These are phyloP conservation scores for Neosilurus mollespiculum DNA, from an alignment of 2,797 vertebrate genomes.

Conservation along the genomic window DNA sequence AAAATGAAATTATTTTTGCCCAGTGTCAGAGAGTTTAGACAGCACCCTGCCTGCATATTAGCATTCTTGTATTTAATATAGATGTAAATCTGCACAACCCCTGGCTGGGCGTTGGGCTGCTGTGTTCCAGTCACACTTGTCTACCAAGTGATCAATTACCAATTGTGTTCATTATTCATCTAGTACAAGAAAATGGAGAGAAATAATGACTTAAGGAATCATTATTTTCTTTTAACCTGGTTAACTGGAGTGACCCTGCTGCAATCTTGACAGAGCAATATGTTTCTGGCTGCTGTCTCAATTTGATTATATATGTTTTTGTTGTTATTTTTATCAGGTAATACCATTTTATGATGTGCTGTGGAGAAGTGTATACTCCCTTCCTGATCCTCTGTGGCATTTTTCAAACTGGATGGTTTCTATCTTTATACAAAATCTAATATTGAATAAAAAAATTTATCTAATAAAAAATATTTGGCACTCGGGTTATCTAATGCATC, in stretches of 20 bases:
- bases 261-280: slow-evolving; percentile 37
- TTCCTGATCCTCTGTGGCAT: slow-evolving; percentile 11
- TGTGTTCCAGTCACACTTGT: slow-evolving; percentile 42
- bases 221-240: slow-evolving; percentile 49
- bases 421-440: slow-evolving; percentile 3
- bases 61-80: slow-evolving; percentile 57
- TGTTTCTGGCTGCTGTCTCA: slow-evolving; percentile 32
- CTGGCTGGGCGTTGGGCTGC: slow-evolving; percentile 33
- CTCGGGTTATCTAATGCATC: not conserved
- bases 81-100: slow-evolving; percentile 53
- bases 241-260: slow-evolving; percentile 55
- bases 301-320: slow-evolving; percentile 31
- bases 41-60: slow-evolving; percentile 51
- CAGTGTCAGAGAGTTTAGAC: slow-evolving; percentile 49
- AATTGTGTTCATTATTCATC: slow-evolving; percentile 61
- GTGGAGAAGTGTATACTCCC: not conserved
- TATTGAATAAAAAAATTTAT: not conserved
- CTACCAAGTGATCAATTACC: slow-evolving; percentile 65
- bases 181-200: slow-evolving; percentile 48
- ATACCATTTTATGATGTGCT: slow-evolving; percentile 6
- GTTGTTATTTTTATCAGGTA: slow-evolving; percentile 12
- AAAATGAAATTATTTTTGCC: slow-evolving; percentile 54
- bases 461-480: slow-evolving; percentile 2
- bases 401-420: not conserved
- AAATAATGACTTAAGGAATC: slow-evolving; percentile 56